These are phyloP conservation scores for Boloria euphrosyne DNA, from an alignment of 2,888 invertebrate genomes.

Conservation along the genomic window DNA sequence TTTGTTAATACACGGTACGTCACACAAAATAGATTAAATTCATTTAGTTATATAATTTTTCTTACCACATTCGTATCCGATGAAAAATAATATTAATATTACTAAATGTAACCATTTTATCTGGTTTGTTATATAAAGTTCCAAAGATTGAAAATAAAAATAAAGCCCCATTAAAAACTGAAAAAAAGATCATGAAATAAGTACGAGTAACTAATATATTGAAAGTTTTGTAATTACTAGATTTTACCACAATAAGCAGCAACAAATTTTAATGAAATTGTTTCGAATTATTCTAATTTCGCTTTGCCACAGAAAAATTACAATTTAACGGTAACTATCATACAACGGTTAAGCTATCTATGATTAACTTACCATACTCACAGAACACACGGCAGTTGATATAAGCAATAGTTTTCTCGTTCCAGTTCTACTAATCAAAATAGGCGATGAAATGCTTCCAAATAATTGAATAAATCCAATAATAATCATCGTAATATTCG, in stretches of 20 bases:
- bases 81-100: conserved; percentile 50
- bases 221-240: too few relatives aligned
- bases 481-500: conserved; percentile 33
- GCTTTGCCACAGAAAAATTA: too few relatives aligned
- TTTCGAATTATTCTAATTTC: too few relatives aligned
- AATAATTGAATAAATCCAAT: conserved; percentile 36
- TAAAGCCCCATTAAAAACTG: conserved; percentile 49
- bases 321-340: too few relatives aligned
- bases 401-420: conserved; percentile 29
- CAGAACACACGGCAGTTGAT: conserved; percentile 32
- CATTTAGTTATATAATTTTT: too few relatives aligned
- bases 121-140: conserved; percentile 33
- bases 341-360: too few relatives aligned
- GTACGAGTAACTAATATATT: too few relatives aligned
- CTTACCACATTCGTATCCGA: conserved; percentile 54
- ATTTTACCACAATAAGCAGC: too few relatives aligned
- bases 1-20: too few relatives aligned
- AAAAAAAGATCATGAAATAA: conserved; percentile 17
- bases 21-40: too few relatives aligned
- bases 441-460: conserved; percentile 30
- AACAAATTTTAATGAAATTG: too few relatives aligned
- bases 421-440: conserved; percentile 34
- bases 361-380: conserved; percentile 35
- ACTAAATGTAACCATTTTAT: conserved; percentile 54
- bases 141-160: conserved; percentile 48